Conservation (phyloP, 2,888 invertebrate genomes). For the Apotomis betuletana region DNA sequence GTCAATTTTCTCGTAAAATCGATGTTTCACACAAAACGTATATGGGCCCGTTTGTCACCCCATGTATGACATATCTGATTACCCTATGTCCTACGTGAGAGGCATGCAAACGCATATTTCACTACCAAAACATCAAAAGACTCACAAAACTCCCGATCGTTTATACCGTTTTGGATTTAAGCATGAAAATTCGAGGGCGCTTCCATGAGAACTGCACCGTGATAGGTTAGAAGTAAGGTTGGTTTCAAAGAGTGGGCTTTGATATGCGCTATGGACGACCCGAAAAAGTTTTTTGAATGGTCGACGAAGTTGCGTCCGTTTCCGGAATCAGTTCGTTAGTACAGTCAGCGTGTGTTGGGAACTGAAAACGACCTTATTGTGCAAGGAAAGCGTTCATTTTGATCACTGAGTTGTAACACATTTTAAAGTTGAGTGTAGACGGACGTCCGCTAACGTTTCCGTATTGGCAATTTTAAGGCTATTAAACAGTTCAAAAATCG, state of each 20-base stretch:
- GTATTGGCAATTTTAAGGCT: constrained; percentile 27
- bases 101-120: constrained; percentile 4
- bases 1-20: constrained; percentile 6
- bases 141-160: neutral
- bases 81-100: constrained; percentile 14
- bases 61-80: constrained; percentile 33
- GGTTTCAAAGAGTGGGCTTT: neutral
- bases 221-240: neutral
- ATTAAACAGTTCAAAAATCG: constrained; percentile 14
- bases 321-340: constrained; percentile 51
- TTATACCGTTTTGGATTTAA: constrained; percentile 1
- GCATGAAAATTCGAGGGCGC: neutral
- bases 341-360: constrained; percentile 38
- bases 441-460: constrained; percentile 16
- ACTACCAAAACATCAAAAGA: constrained; percentile 14
- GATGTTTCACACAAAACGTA: constrained; percentile 5
- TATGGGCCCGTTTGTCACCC: constrained; percentile 9
- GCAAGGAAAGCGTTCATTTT: neutral
- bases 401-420: neutral
- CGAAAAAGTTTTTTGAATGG: constrained; percentile 50
- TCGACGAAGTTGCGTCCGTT: constrained; percentile 45
- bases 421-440: neutral
- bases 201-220: constrained; percentile 5
- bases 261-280: constrained; percentile 18
- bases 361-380: constrained; percentile 15